Evolutionary conservation across 2,888 invertebrate species (phyloP), one percentile per base, ranked within the genome.

Genomic region (Drosophila paramelanica): DNA sequence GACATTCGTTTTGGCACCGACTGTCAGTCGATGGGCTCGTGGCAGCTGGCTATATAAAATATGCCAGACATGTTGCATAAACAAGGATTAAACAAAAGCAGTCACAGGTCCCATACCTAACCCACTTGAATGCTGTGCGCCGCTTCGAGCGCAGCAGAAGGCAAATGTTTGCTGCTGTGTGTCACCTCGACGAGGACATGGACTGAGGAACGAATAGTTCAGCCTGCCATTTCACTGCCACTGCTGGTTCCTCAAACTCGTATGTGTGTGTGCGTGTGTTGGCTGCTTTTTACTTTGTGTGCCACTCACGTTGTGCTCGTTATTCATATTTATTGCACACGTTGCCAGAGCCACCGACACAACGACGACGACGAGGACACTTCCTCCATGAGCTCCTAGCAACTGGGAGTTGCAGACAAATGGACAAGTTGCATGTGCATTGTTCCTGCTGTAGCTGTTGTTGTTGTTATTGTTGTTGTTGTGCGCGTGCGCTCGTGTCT

Each of bases 281-380:
- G 38, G 58, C 50, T 46, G 55, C 60, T 64, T 72, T 78, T 78
- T 84, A 83, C 87, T 84, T 88, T 80, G 84, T 89, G 84, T 84
- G 88, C 88, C 85, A 84, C 88, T 89, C 88, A 89, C 86, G 89
- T 89, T 73, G 82, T 73, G 89, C 88, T 87, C 88, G 87, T 87
- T 87, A 89, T 88, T 89, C 88, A 89, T 87, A 87, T 87, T 89
- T 87, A 87, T 87, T 89, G 87, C 89, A 87, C 81, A 85, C 84
- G 84, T 83, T 85, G 77, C 58, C 59, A 53, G 67, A 66, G 77
- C 76, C 67, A 64, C 64, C 61, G 61, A 74, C 58, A 57, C 23
- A 31, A 41, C 14, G 23, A 45, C 31, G 39, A 50, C 41, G 58
- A 51, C 1, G 36, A 57, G 60, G 49, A 20, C 17, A 47, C 36